phyloP scores from a whole-genome alignment of 1,140 invertebrate genomes.

The Drosophila oshimai region DNA sequence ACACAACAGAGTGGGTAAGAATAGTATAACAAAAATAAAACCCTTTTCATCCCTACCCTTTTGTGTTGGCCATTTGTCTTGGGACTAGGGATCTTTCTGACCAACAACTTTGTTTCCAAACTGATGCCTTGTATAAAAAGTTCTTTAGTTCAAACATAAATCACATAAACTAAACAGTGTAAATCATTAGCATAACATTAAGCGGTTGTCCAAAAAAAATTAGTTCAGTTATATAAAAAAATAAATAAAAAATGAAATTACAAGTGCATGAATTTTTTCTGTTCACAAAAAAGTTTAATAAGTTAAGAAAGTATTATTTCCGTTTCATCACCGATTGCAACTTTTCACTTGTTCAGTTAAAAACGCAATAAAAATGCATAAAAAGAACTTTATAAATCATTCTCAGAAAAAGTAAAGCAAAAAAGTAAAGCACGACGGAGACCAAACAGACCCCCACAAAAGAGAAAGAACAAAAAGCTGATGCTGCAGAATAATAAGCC shows the following conservation, averaged over 20 bases:
- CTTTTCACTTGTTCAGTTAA: not conserved
- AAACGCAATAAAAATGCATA: conserved; percentile 18
- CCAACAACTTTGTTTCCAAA: conserved; percentile 11
- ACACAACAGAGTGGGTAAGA: conserved; percentile 1
- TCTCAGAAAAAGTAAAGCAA: not conserved
- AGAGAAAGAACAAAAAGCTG: conserved; percentile 36
- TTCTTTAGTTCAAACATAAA: conserved; percentile 7
- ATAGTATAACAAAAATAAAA: conserved; percentile 6
- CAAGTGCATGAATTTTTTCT: too few species aligned
- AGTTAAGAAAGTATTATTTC: not conserved
- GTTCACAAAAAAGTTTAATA: not conserved
- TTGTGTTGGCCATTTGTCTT: conserved; percentile 16
- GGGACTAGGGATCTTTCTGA: not conserved
- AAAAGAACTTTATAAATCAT: conserved; percentile 7
- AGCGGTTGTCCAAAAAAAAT: not conserved
- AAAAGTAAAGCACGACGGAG: not conserved
- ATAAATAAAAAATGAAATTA: conserved; percentile 1
- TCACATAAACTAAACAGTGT: conserved; percentile 31
- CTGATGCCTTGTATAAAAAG: conserved; percentile 26
- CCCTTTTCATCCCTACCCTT: conserved; percentile 2
- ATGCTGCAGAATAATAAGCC: conserved; percentile 38
- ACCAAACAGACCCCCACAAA: conserved; percentile 13
- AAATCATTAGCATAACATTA: conserved; percentile 43
- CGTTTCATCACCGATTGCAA: not conserved
- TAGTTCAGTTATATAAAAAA: not conserved